These are phyloP conservation scores for Hylaeus anthracinus DNA, from an alignment of 1,140 invertebrate species.

Conservation along the genomic window DNA sequence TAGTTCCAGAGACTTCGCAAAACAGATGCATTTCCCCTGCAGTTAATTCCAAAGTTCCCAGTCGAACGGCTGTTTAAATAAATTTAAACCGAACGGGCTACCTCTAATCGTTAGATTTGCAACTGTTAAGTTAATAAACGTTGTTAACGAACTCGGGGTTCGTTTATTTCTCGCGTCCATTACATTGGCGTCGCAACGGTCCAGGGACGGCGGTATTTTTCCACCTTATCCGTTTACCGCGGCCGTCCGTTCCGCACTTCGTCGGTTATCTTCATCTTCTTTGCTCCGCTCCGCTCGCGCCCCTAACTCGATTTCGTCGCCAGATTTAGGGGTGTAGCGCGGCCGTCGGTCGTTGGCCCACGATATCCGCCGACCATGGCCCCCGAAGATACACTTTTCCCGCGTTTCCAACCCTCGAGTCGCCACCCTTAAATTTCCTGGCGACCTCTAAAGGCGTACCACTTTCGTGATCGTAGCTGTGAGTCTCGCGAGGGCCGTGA, in stretches of 20 bases:
- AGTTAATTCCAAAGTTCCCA: too few species aligned
- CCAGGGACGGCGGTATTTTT: slow-evolving; percentile 36
- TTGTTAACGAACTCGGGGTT: too few species aligned
- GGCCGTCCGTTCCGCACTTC: slow-evolving; percentile 19
- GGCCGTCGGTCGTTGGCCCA: neutral
- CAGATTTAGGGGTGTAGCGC: slow-evolving; percentile 45
- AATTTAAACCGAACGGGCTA: too few species aligned
- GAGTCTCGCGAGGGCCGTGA: slow-evolving; percentile 58
- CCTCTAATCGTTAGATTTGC: too few species aligned
- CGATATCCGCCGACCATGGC: slow-evolving; percentile 10
- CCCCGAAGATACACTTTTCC: neutral
- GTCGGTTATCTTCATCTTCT: slow-evolving; percentile 60
- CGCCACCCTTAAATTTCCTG: slow-evolving; percentile 50
- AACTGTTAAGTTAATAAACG: too few species aligned
- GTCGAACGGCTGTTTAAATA: too few species aligned
- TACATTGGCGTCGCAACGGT: neutral
- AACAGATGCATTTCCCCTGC: too few species aligned
- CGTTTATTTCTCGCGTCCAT: too few species aligned
- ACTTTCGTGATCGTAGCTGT: slow-evolving; percentile 53
- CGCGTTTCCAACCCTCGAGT: neutral
- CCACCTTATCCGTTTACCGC: slow-evolving; percentile 55
- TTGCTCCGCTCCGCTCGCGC: slow-evolving; percentile 11
- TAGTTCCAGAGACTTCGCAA: too few species aligned
- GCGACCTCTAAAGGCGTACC: slow-evolving; percentile 44
- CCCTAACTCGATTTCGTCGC: slow-evolving; percentile 56